Percentiles rank a stretch among this genome's conserved stretches.
phyloP scores from a whole-genome alignment of 2,113 vertebrate species.

The Azemiops feae region DNA sequence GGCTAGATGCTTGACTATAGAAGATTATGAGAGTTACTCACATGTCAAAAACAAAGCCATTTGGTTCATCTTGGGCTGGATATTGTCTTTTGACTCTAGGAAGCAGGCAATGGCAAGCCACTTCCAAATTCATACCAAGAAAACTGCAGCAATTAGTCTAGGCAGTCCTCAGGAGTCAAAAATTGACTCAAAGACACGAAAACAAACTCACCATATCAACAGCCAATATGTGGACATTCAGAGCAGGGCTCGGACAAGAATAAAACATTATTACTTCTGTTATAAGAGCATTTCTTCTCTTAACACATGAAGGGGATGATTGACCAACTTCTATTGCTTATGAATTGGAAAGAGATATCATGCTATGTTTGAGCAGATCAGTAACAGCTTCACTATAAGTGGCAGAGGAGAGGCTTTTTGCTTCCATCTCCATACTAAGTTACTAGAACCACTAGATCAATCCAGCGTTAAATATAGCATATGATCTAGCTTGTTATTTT shows the following conservation, averaged over 20 bases:
- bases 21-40: background rate
- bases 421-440: background rate
- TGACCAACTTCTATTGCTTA: background rate
- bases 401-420: background rate
- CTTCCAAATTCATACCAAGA: background rate
- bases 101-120: background rate
- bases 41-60: background rate
- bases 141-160: background rate
- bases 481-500: slow-evolving; percentile 37
- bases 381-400: background rate
- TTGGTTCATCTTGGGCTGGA: background rate
- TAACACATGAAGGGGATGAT: background rate
- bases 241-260: background rate
- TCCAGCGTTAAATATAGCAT: slow-evolving; percentile 60
- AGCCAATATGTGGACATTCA: background rate
- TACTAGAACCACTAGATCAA: background rate
- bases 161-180: background rate
- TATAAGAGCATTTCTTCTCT: background rate
- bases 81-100: background rate
- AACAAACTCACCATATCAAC: background rate
- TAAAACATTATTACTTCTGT: background rate
- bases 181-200: background rate
- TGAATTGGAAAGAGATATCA: background rate
- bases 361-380: background rate
- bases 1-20: background rate